A percentile compares a stretch with the other conserved stretches of the same genome.
Conservation (phyloP, 2,888 invertebrate genomes). For the Monochamus alternatus region DNA sequence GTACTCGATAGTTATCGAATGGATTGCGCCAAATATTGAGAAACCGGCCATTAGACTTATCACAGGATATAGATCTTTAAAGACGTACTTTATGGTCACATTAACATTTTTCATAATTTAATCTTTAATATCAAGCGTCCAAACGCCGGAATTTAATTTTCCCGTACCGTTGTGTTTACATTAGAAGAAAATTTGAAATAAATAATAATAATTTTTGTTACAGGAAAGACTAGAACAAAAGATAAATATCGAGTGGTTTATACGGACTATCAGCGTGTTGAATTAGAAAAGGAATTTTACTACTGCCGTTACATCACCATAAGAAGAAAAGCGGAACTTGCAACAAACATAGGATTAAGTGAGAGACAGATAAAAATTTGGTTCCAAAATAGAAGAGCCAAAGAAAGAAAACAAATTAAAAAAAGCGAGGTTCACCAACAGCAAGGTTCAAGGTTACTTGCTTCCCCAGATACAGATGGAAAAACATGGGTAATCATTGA, state of each 20-base stretch:
- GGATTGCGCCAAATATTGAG: too few species aligned
- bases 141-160: too few species aligned
- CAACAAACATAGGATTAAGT: conserved; percentile 87
- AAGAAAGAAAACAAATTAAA: conserved; percentile 91
- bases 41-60: too few species aligned
- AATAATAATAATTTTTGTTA: conserved; percentile 65
- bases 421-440: conserved; percentile 74
- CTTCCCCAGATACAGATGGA: conserved; percentile 2
- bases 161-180: too few species aligned
- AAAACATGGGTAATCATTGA: background rate
- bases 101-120: too few species aligned
- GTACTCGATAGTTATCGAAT: too few species aligned
- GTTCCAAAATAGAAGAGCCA: conserved; percentile 95
- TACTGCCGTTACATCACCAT: conserved; percentile 95
- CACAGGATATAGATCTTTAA: too few species aligned
- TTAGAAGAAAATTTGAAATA: background rate
- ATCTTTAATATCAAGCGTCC: too few species aligned
- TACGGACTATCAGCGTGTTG: conserved; percentile 95
- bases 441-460: background rate
- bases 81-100: too few species aligned
- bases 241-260: conserved; percentile 99
- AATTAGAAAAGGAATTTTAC: conserved; percentile 69
- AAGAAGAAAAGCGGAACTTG: conserved; percentile 93
- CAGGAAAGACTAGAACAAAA: conserved; percentile 98
- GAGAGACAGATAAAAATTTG: conserved; percentile 89